Conservation (phyloP, 1,140 invertebrate species). For the Melipona quadrifasciata region DNA sequence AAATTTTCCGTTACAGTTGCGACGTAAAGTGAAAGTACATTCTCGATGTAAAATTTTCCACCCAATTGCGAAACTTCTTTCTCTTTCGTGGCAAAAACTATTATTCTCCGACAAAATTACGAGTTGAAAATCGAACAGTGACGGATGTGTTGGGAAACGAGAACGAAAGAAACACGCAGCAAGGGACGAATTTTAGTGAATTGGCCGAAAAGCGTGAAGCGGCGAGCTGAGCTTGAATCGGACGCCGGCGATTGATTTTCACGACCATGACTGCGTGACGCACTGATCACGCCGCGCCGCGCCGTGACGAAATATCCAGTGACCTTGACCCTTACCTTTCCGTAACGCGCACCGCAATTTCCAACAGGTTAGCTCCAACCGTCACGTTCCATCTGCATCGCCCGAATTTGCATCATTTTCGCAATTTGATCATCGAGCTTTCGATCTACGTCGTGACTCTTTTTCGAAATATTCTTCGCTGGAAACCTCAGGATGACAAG, state of each 20-base stretch:
- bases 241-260: background rate
- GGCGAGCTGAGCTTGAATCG: too few species aligned
- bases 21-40: background rate
- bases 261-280: constrained; percentile 1
- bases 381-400: background rate
- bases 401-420: too few species aligned
- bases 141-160: background rate
- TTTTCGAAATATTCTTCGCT: background rate
- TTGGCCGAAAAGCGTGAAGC: background rate
- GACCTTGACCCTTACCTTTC: constrained; percentile 28
- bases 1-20: background rate
- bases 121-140: background rate
- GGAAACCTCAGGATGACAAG: background rate
- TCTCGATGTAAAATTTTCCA: background rate
- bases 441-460: background rate
- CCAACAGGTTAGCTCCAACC: background rate
- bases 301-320: constrained; percentile 14
- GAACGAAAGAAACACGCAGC: background rate
- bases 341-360: background rate
- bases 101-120: background rate
- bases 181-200: background rate
- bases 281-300: background rate
- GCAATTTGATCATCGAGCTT: background rate
- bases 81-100: background rate
- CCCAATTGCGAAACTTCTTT: background rate